A percentile compares a stretch with the other conserved stretches of the same genome.
These are phyloP conservation scores for Argentina silus DNA, from an alignment of 2,797 vertebrate genomes.

Conservation along the genomic window DNA sequence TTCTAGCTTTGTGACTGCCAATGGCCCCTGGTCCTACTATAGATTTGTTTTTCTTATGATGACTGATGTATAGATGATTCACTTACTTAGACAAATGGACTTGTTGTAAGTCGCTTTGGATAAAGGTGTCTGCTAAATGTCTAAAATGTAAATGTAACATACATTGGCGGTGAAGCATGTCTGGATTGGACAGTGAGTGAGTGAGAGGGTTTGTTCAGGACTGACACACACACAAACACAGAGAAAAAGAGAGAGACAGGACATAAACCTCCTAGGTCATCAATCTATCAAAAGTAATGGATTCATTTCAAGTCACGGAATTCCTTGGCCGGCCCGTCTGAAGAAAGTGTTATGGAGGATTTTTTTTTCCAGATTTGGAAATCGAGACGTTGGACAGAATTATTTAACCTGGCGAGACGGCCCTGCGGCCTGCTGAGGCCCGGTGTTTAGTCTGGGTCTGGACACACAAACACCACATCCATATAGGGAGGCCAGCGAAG, in stretches of 20 bases:
- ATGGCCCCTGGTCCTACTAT: no score
- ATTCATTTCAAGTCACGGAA: slow-evolving; percentile 51
- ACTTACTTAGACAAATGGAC: no score
- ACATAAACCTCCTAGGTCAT: slow-evolving; percentile 58
- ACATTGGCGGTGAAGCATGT: neutral
- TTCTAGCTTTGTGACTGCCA: no score
- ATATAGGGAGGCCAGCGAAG: no score
- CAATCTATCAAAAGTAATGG: slow-evolving; percentile 65
- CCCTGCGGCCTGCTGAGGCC: no score
- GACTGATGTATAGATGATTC: no score
- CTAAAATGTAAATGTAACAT: no score
- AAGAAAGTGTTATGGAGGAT: slow-evolving; percentile 37
- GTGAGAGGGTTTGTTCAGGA: neutral
- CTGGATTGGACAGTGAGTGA: neutral
- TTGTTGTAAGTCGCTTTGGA: no score
- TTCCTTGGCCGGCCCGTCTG: slow-evolving; percentile 51
- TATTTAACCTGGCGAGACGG: neutral
- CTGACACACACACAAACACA: slow-evolving; percentile 48
- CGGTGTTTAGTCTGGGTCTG: no score
- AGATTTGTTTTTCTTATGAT: no score
- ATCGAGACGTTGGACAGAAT: slow-evolving; percentile 58
- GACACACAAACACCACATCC: no score
- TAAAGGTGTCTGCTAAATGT: no score
- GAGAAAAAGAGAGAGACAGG: slow-evolving; percentile 11
- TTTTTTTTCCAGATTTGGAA: slow-evolving; percentile 67